These are phyloP conservation scores for Caerostris extrusa DNA, from an alignment of 1,140 invertebrate species.

Conservation along the genomic window DNA sequence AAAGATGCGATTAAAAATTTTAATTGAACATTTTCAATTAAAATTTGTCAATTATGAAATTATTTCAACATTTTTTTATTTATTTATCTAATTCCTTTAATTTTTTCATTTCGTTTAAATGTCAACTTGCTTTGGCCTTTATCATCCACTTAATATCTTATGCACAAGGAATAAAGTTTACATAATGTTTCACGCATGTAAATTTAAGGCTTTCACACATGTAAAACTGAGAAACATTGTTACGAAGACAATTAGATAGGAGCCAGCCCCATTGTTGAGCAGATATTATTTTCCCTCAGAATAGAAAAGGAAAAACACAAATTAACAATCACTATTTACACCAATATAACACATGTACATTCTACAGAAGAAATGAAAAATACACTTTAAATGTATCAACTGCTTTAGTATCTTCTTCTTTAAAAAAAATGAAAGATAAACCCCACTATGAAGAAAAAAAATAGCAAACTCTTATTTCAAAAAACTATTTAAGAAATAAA, in stretches of 20 bases:
- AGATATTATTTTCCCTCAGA: constrained; percentile 27
- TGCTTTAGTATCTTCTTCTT: not conserved
- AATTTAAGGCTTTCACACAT: constrained; percentile 36
- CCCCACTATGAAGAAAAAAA: no score
- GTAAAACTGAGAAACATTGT: constrained; percentile 41
- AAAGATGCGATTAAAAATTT: no score
- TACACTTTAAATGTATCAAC: not conserved
- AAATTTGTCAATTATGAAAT: no score
- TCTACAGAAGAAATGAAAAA: not conserved
- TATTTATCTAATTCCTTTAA: no score
- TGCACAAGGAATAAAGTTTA: not conserved
- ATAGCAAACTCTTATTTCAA: no score
- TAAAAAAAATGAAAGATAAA: not conserved
- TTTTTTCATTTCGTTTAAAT: not conserved
- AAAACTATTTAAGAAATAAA: not conserved
- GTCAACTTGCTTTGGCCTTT: constrained; percentile 3
- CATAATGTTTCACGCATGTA: not conserved
- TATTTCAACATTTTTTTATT: no score
- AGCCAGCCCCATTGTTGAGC: constrained; percentile 47
- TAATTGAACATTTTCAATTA: no score
- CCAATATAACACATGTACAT: constrained; percentile 51
- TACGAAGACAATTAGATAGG: constrained; percentile 33
- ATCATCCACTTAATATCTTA: not conserved
- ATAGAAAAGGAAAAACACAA: constrained; percentile 35
- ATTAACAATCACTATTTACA: constrained; percentile 59